A percentile compares a stretch with the other conserved stretches of the same genome.
phyloP scores from a whole-genome alignment of 2,113 vertebrate genomes.

The Sapayoa aenigma region DNA sequence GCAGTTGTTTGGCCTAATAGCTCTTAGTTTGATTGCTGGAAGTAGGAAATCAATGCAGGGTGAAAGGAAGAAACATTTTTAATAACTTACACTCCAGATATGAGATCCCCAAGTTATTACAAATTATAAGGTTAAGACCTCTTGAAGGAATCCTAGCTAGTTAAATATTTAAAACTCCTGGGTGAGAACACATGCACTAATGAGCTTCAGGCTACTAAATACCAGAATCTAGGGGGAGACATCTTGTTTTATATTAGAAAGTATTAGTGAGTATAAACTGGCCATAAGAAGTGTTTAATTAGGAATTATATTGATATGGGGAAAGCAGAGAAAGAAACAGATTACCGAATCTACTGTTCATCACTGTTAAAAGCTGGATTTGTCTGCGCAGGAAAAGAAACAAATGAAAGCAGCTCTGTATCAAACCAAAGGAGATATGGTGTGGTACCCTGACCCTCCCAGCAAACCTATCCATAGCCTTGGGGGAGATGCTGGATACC shows the following conservation, averaged over 20 bases:
- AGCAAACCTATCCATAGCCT: not conserved
- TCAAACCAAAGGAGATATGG: rapidly evolving
- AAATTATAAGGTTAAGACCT: constrained; percentile 80
- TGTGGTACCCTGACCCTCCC: not conserved
- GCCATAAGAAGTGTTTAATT: constrained; percentile 38
- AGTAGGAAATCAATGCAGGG: constrained; percentile 67
- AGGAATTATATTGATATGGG: constrained; percentile 15
- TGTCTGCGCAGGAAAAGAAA: not conserved
- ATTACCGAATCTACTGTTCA: not conserved
- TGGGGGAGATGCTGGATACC: not conserved
- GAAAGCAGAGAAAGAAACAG: not conserved
- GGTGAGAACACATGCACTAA: constrained; percentile 69
- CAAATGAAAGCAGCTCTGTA: not conserved
- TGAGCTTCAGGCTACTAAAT: constrained; percentile 73
- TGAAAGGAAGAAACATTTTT: constrained; percentile 59
- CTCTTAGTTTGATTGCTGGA: constrained; percentile 47
- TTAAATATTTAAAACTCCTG: constrained; percentile 81
- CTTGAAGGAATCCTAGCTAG: constrained; percentile 72
- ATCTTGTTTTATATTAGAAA: constrained; percentile 55
- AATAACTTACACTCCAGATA: constrained; percentile 64
- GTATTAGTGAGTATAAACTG: constrained; percentile 29
- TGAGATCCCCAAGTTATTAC: constrained; percentile 73
- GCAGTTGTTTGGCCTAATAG: constrained; percentile 52
- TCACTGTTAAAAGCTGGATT: not conserved
- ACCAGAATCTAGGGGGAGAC: constrained; percentile 50